Base-by-base conservation (phyloP, 2,888 invertebrate genomes). In the Agrochola circellaris region DNA sequence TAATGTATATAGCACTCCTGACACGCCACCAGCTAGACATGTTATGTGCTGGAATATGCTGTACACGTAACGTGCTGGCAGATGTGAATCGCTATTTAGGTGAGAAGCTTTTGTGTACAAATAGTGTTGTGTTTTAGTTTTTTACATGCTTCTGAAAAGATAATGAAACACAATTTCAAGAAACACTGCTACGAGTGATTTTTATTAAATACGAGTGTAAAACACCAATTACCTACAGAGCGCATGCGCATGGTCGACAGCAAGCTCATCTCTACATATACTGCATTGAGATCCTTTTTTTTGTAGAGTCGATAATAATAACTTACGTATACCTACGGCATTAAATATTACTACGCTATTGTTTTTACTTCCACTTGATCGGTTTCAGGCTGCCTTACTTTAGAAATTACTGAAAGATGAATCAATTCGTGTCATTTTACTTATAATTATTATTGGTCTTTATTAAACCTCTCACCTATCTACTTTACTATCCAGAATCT, bases 261-360 rank as follows among this genome's bases (percentile, higher is more conserved):
- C 48, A 48, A 79, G 54, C 54, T 51, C 65, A 61, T 70, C 87
- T 83, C 72, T 77, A 77, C 70, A 62, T 26, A 51, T 38, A 62
- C 45, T 76, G 68, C 76, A 73, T 62, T 88, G 86, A 86, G 86
- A 86, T 86, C 86, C 64, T 62, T 79, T 82, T 71, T 45, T 66
- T 62, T 70, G 69, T 72, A 87, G 75, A 87, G 66, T 48, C 58
- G 54, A 73, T 61, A 34, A 76, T 38, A 70, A 71, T 73, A 66
- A 65, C 58, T 71, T 56, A 84, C 11, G n/a, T 48, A 61, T 26
- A 68, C 23, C 13, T 48, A 82, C 42, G 9, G 23, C 26, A 75
- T 85, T 79, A 73, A 85, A 85, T 75, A 82, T 74, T 48, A 79
- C 30, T 79, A 79, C 6, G 30, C 45, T 85, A 82, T 42, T 45